Conservation (phyloP, 2,888 invertebrate genomes). For the Pollenia angustigena region DNA sequence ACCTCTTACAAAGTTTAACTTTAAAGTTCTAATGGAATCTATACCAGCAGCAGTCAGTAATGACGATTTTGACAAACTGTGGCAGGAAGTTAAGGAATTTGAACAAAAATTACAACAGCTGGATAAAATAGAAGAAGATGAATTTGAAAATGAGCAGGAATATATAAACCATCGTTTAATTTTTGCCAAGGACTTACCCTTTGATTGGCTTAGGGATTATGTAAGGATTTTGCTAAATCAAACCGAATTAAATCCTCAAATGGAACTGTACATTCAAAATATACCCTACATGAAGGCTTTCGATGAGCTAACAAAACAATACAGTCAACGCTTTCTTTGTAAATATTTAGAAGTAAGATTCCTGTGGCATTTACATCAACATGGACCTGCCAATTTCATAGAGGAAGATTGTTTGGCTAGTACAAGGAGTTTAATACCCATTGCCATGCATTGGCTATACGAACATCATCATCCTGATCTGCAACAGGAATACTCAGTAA, state of each 20-base stretch:
- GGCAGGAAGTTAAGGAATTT: conserved; percentile 67
- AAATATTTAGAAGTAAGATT: conserved; percentile 75
- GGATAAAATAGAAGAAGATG: conserved; percentile 62
- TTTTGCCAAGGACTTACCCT: conserved; percentile 54
- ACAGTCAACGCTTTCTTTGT: conserved; percentile 69
- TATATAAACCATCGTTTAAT: conserved; percentile 41
- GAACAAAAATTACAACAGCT: conserved; percentile 64
- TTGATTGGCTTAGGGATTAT: conserved; percentile 72
- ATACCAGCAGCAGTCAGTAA: conserved; percentile 33
- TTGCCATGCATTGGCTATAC: conserved; percentile 75
- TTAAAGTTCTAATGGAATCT: conserved; percentile 58
- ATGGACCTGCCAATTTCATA: conserved; percentile 66
- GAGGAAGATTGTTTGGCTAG: conserved; percentile 64
- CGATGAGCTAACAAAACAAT: conserved; percentile 57
- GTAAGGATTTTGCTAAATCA: conserved; percentile 65
- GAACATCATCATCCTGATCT: conserved; percentile 62
- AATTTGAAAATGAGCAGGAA: conserved; percentile 34
- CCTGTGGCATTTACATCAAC: conserved; percentile 66
- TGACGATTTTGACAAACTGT: conserved; percentile 27
- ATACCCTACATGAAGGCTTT: conserved; percentile 70
- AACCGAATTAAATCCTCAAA: conserved; percentile 42
- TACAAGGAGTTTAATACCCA: conserved; percentile 69
- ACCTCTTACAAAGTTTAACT: conserved; percentile 44
- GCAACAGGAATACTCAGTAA: conserved; percentile 39
- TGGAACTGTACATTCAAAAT: conserved; percentile 71